Evolutionary conservation across 2,888 invertebrate genomes (phyloP).

Genomic region (Phyllotreta cruciferae): DNA sequence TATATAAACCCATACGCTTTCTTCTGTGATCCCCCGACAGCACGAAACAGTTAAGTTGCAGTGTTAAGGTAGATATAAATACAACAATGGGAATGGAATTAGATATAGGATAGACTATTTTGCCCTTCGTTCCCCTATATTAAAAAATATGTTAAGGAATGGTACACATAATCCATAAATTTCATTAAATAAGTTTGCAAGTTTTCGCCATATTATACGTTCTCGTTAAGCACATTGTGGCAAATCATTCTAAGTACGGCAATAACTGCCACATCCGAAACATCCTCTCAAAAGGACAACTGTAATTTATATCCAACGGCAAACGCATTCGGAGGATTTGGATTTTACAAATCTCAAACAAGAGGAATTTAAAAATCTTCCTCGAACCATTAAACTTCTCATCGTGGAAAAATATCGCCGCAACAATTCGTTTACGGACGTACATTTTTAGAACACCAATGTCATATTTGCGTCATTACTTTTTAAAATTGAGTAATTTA

Average conservation of each 20-base stretch:
- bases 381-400: constrained; percentile 25
- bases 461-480: constrained; percentile 41
- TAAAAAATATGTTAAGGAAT: no score
- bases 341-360: constrained; percentile 17
- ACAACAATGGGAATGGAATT: no score
- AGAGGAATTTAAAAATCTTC: constrained; percentile 21
- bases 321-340: constrained; percentile 5
- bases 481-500: constrained; percentile 43
- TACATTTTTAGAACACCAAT: constrained; percentile 29
- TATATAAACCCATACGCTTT: no score
- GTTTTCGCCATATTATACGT: no score
- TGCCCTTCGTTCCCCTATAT: no score
- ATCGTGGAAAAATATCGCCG: constrained; percentile 8
- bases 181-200: no score
- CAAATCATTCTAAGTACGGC: constrained; percentile 17
- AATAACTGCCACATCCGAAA: constrained; percentile 22
- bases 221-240: background rate
- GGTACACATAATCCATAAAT: no score
- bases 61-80: no score
- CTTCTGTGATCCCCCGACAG: no score
- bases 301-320: constrained; percentile 24
- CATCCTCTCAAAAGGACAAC: constrained; percentile 11
- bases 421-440: constrained; percentile 9
- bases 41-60: no score
- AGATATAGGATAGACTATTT: no score